These are phyloP conservation scores for Syncerus caffer DNA, from an alignment of 2,797 vertebrate species.

Conservation along the genomic window DNA sequence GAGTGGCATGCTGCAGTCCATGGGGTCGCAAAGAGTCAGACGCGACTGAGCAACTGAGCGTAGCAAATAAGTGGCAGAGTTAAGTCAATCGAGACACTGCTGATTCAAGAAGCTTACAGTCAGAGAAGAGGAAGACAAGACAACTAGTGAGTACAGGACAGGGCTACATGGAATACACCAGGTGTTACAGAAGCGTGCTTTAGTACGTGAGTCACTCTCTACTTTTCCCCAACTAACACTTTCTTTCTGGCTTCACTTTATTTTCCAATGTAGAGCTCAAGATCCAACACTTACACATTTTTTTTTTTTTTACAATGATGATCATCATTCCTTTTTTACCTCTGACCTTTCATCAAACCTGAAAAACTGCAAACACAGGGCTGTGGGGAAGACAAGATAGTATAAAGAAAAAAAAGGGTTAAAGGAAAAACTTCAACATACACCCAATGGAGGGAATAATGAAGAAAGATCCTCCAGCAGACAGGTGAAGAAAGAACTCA, in stretches of 20 bases:
- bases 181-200: accelerated
- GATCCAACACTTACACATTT: background rate
- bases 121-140: background rate
- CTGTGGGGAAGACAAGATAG: background rate
- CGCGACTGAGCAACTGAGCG: background rate
- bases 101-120: background rate
- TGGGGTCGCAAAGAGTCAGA: background rate
- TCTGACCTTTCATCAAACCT: background rate
- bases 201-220: background rate
- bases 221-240: background rate
- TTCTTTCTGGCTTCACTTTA: background rate
- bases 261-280: background rate
- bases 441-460: background rate
- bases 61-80: background rate
- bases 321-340: background rate
- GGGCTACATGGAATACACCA: background rate
- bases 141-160: background rate
- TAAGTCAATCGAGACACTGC: background rate
- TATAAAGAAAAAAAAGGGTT: background rate
- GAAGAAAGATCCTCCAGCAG: background rate
- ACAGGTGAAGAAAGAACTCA: background rate
- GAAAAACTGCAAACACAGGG: background rate
- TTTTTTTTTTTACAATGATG: background rate
- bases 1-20: background rate
- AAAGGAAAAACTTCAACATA: background rate